A percentile compares a stretch with the other conserved stretches of the same genome.
Evolutionary conservation across 2,888 invertebrate genomes (phyloP).

Genomic region (Polydrusus cervinus): DNA sequence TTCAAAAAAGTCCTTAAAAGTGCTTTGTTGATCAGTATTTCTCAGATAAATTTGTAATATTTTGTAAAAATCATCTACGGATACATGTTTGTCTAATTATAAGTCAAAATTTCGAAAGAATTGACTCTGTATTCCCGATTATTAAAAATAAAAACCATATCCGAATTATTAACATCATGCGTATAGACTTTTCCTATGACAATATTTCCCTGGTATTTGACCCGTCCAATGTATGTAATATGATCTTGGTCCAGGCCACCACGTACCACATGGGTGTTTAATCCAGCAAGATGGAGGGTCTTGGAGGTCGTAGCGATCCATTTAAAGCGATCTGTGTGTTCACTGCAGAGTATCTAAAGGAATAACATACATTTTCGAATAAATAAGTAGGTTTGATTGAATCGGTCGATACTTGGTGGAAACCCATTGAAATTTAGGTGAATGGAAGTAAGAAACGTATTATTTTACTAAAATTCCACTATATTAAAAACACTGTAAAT

Average conservation of each 20-base stretch:
- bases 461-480: no score
- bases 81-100: no score
- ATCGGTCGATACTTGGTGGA: no score
- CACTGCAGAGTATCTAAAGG: slow-evolving; percentile 15
- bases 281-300: background rate
- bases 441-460: no score
- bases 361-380: no score
- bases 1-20: no score
- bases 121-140: slow-evolving; percentile 9
- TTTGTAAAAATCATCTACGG: no score
- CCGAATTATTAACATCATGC: slow-evolving; percentile 6
- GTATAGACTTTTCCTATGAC: slow-evolving; percentile 12
- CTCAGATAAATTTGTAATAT: no score
- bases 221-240: slow-evolving; percentile 8
- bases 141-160: slow-evolving; percentile 13
- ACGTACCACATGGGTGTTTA: background rate
- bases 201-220: slow-evolving; percentile 1
- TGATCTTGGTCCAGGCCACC: slow-evolving; percentile 12
- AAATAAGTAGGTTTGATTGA: no score
- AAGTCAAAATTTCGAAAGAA: slow-evolving; percentile 7
- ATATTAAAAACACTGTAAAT: no score
- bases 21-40: no score
- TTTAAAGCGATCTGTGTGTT: background rate
- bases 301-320: background rate
- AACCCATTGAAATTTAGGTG: no score